These are phyloP conservation scores for Euura lappo DNA, from an alignment of 1,140 invertebrate species.

Conservation along the genomic window DNA sequence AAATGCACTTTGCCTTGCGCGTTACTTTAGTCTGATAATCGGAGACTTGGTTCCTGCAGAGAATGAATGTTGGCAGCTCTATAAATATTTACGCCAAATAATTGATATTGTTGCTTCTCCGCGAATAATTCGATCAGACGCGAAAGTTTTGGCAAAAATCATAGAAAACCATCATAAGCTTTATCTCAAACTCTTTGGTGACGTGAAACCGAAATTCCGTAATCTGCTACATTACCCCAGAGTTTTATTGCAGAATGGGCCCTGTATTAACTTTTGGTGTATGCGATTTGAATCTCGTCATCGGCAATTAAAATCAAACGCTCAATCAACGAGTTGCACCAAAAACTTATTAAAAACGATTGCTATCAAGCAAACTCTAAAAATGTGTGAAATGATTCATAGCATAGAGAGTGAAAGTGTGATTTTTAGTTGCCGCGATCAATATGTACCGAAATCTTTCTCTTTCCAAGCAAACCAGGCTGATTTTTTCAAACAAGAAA, in stretches of 20 bases:
- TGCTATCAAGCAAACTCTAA: constrained; percentile 11
- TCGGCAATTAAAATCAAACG: constrained; percentile 5
- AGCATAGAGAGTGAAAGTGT: neutral
- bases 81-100: constrained; percentile 30
- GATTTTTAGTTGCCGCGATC: neutral
- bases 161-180: constrained; percentile 13
- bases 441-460: neutral
- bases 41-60: constrained; percentile 34
- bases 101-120: constrained; percentile 20
- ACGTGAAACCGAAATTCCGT: constrained; percentile 19
- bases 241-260: constrained; percentile 10
- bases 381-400: constrained; percentile 12
- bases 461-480: neutral
- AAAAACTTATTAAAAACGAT: constrained; percentile 18
- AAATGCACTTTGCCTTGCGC: constrained; percentile 36
- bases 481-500: neutral
- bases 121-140: constrained; percentile 15
- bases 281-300: constrained; percentile 20
- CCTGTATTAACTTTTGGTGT: neutral
- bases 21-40: constrained; percentile 32
- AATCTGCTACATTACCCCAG: constrained; percentile 15
- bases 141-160: constrained; percentile 4
- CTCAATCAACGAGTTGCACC: constrained; percentile 1
- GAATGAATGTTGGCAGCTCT: constrained; percentile 34
- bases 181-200: constrained; percentile 17